A percentile compares a stretch with the other conserved stretches of the same genome.
Conservation (phyloP, 1,140 invertebrate genomes). For the Magallana angulata region DNA sequence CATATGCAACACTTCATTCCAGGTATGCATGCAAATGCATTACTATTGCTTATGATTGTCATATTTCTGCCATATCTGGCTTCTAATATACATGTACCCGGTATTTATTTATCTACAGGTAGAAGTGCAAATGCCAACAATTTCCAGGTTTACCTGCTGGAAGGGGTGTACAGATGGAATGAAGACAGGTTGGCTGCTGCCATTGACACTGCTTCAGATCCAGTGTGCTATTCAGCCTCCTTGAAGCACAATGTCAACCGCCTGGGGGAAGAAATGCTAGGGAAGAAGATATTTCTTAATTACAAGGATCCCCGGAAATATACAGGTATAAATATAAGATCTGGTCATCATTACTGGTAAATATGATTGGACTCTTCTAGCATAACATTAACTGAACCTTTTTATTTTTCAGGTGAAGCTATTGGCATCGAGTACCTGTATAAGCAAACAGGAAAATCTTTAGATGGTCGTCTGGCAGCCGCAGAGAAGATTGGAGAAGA, state of each 20-base stretch:
- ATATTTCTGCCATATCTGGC: too few relatives aligned
- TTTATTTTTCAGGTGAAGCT: conserved; percentile 40
- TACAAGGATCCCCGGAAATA: background rate
- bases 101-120: conserved; percentile 40
- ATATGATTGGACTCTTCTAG: background rate
- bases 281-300: conserved; percentile 30
- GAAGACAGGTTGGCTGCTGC: conserved; percentile 52
- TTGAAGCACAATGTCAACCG: background rate
- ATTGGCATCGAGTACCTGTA: conserved; percentile 54
- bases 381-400: background rate
- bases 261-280: conserved; percentile 15
- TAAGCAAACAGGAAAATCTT: conserved; percentile 44
- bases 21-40: conserved; percentile 22
- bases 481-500: background rate
- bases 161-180: conserved; percentile 64
- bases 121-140: conserved; percentile 57
- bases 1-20: conserved; percentile 53
- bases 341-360: background rate
- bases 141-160: conserved; percentile 63
- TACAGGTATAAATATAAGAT: conserved; percentile 15
- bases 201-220: background rate
- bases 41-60: background rate
- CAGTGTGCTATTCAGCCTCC: background rate
- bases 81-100: background rate
- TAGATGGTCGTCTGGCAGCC: background rate